Evolutionary conservation across 2,113 vertebrate genomes (phyloP).

Genomic region (Indicator indicator): DNA sequence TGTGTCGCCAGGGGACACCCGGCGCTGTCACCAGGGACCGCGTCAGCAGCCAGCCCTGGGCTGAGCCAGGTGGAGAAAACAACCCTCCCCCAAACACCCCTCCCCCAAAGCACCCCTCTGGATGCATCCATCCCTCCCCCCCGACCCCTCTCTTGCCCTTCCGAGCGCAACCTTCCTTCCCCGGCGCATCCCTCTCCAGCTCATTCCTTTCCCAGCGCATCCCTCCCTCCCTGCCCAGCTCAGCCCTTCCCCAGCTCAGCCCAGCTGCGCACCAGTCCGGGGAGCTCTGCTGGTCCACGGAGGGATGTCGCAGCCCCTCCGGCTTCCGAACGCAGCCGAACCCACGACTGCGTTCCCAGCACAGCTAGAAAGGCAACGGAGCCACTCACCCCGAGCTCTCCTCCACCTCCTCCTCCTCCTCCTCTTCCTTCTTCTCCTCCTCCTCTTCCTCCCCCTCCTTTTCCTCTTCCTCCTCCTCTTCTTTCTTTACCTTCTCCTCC

Average conservation of each 20-base stretch:
- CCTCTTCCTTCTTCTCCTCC: no score
- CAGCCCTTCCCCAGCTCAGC: no score
- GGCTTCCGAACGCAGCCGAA: not conserved
- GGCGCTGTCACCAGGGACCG: slow-evolving; percentile 6
- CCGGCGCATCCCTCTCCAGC: not conserved
- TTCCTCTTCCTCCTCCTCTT: not conserved
- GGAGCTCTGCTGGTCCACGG: accelerated
- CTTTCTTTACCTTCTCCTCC: not conserved
- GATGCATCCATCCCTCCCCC: not conserved
- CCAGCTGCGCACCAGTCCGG: not conserved
- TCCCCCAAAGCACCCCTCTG: not conserved
- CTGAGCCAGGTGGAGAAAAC: not conserved
- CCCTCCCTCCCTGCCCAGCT: no score
- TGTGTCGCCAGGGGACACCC: slow-evolving; percentile 67
- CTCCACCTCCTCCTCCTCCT: not conserved
- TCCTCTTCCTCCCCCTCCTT: not conserved
- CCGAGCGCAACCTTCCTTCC: not conserved
- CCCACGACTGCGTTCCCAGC: not conserved
- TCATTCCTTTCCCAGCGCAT: no score
- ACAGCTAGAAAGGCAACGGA: not conserved
- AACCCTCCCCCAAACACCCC: not conserved
- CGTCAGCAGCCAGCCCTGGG: slow-evolving; percentile 47
- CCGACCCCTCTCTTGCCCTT: not conserved
- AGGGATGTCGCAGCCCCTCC: not conserved
- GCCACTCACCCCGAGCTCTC: slow-evolving; percentile 70